phyloP scores from a whole-genome alignment of 2,888 invertebrate species.

The Clanis bilineata region DNA sequence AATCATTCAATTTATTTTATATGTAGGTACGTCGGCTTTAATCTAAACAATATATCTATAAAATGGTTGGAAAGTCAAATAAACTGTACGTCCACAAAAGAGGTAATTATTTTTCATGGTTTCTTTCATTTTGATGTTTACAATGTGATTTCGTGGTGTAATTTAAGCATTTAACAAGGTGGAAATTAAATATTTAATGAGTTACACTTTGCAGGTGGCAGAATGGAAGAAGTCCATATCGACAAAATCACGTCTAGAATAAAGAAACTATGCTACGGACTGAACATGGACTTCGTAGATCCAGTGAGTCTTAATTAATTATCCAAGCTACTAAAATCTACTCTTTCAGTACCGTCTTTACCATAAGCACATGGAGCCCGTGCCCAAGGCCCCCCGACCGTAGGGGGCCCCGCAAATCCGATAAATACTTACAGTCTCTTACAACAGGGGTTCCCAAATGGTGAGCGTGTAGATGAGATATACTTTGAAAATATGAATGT shows the following conservation, averaged over 20 bases:
- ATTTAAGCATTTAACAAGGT: too few species aligned
- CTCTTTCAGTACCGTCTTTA: too few species aligned
- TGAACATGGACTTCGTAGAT: constrained; percentile 98
- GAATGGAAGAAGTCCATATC: constrained; percentile 95
- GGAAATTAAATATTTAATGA: background rate
- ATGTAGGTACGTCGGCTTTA: background rate
- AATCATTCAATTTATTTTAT: background rate
- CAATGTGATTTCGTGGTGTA: background rate
- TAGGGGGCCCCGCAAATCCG: too few species aligned
- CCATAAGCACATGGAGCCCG: too few species aligned
- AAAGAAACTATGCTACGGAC: constrained; percentile 96
- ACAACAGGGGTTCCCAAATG: too few species aligned
- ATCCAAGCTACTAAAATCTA: too few species aligned
- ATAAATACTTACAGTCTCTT: too few species aligned
- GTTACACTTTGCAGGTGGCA: constrained; percentile 84
- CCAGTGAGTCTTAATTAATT: too few species aligned
- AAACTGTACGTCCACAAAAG: constrained; percentile 73
- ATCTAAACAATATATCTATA: background rate
- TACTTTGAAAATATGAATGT: too few species aligned
- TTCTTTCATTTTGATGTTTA: too few species aligned
- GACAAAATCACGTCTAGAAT: constrained; percentile 99
- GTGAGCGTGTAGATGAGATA: too few species aligned
- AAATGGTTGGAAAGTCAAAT: constrained; percentile 64
- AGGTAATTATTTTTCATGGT: constrained; percentile 49
- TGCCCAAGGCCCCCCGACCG: too few species aligned